Percentiles rank a stretch among this genome's conserved stretches.
Conservation (phyloP, 2,797 vertebrate genomes). For the Calcarius lapponicus region DNA sequence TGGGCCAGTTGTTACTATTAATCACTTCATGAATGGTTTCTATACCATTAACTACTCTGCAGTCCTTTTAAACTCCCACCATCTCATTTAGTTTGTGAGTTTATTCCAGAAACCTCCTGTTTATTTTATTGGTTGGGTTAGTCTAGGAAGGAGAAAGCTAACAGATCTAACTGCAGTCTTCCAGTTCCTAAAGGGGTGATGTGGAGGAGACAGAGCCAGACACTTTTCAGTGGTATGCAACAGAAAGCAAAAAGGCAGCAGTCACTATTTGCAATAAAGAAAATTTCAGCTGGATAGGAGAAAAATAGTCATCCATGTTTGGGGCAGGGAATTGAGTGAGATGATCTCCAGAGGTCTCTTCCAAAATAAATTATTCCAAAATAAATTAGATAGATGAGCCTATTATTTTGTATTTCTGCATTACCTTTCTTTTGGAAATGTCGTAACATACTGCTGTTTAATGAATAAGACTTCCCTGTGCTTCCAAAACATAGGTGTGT, state of each 20-base stretch:
- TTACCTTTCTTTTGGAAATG: background rate
- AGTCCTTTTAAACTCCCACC: background rate
- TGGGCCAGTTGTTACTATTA: background rate
- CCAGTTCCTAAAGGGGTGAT: background rate
- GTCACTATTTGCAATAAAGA: background rate
- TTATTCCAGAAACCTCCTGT: background rate
- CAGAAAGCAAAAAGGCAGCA: background rate
- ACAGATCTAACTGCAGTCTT: background rate
- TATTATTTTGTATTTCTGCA: background rate
- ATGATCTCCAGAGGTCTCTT: background rate
- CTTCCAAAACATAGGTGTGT: background rate
- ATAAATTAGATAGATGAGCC: background rate
- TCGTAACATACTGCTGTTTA: background rate
- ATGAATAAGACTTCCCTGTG: background rate
- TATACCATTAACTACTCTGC: background rate
- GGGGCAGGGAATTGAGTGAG: background rate
- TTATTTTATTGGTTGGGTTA: background rate
- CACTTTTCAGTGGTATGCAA: background rate
- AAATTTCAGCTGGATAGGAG: background rate
- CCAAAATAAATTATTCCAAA: background rate
- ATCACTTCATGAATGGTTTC: background rate
- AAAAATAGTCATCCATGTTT: background rate
- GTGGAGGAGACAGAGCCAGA: background rate
- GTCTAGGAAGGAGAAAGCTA: background rate
- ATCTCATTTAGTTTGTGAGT: background rate